Conservation (phyloP, 2,888 invertebrate species). For the Oasisia sp. region DNA sequence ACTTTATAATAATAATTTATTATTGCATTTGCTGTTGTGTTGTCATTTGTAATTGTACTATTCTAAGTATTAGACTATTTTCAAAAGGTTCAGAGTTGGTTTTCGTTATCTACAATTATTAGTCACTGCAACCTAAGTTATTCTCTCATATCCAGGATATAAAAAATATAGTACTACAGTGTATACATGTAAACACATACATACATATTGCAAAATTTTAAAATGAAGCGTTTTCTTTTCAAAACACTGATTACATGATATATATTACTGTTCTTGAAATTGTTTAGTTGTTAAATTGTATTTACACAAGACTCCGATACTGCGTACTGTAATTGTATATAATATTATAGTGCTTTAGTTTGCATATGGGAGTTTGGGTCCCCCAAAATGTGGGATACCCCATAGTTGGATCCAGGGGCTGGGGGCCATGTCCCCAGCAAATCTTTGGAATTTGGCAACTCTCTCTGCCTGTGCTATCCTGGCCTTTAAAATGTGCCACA, state of each 20-base stretch:
- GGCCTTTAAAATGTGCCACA: too few relatives aligned
- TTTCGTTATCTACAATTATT: not conserved
- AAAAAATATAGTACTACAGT: too few relatives aligned
- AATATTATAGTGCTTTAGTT: not conserved
- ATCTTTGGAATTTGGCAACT: too few relatives aligned
- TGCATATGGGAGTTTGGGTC: not conserved
- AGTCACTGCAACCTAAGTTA: not conserved
- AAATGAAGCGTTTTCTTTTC: not conserved
- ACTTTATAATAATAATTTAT: not conserved
- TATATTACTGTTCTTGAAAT: not conserved
- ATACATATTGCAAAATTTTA: too few relatives aligned
- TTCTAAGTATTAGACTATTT: not conserved
- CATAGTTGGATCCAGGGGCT: too few relatives aligned
- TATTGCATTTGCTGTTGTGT: not conserved
- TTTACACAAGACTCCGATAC: not conserved
- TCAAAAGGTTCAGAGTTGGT: not conserved
- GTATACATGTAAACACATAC: too few relatives aligned
- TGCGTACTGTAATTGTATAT: not conserved
- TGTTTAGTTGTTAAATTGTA: not conserved
- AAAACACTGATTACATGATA: not conserved
- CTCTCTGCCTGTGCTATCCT: too few relatives aligned
- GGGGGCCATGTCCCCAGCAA: too few relatives aligned
- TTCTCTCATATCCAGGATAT: not conserved
- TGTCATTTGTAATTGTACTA: not conserved
- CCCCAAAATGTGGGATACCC: not conserved